Conservation (phyloP, 2,113 vertebrate genomes). For the Chaetura pelagica region DNA sequence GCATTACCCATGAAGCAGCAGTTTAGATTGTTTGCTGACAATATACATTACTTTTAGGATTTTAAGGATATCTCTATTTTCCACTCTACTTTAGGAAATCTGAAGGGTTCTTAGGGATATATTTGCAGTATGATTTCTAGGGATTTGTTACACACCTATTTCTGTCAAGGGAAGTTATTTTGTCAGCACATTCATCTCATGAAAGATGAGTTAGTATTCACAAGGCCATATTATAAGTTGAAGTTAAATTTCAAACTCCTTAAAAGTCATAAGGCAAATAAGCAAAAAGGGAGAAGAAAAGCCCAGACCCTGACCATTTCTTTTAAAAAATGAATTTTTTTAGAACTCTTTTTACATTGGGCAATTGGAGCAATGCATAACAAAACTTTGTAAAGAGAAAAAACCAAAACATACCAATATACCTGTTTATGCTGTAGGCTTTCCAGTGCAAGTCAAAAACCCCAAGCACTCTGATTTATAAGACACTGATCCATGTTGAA, state of each 20-base stretch:
- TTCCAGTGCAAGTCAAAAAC: neutral
- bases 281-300: neutral
- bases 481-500: neutral
- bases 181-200: neutral
- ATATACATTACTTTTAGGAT: neutral
- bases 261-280: neutral
- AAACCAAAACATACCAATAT: neutral
- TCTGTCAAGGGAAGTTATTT: neutral
- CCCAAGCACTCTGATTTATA: neutral
- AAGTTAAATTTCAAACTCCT: neutral
- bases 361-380: neutral
- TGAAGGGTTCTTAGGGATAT: neutral
- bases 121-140: conserved; percentile 24
- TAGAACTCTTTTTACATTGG: neutral
- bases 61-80: neutral
- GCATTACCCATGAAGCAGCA: neutral
- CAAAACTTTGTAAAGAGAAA: neutral
- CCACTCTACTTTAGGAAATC: neutral
- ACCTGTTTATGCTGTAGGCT: neutral
- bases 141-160: neutral
- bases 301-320: neutral
- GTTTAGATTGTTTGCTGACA: conserved; percentile 34
- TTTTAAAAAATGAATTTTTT: neutral
- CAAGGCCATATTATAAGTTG: neutral
- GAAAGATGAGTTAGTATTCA: neutral